Base-by-base conservation (phyloP, 2,888 invertebrate species). In the Timema podura region DNA sequence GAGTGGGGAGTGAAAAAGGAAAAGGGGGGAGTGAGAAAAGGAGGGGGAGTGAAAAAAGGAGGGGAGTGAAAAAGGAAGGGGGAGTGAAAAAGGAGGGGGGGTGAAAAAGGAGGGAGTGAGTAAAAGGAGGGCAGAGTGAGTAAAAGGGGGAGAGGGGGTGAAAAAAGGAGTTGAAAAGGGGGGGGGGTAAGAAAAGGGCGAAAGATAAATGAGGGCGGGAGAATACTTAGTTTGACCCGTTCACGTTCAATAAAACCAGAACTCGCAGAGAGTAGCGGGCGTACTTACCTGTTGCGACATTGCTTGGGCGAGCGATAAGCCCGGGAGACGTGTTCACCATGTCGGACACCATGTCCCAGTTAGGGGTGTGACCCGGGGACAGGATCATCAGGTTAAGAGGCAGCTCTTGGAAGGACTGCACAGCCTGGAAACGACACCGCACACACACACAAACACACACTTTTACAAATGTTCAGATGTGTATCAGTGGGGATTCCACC, bases 301-400 rank as follows among this genome's bases (percentile, higher is more conserved):
- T 96, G 95, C 78, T 96, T 93, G 16, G 95, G 89, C 54, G 96
- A 93, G 72, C 98, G 88, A 81, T 91, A 94, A 16, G 91, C 90
- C 75, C 93, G 88, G 65, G 94, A 92, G n/a, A 88, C 89, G 73
- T 89, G 81, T 92, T 96, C 2, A 98, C 96, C 76, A 92, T 88
- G 79, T 96, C 96, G 44, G 96, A 90, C 9, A 94, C 93, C 79
- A 96, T 87, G 80, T 98, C 97, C 98, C 98, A 98, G 84, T 98
- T 98, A 64, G 95, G 92, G 46, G 91, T 91, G 79, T 94, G 95
- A 0, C 91, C 94, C 0, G 91, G 93, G 73, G 91, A 91, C 71
- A 90, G 83, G 71, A 90, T 87, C 81, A 90, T 86, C 74, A 91
- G 85, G 83, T 90, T 92, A 71, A 92, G 80, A 0, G 92, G 91